Evolutionary conservation across 2,797 vertebrate species (phyloP).

Genomic region (Tolypeutes matacus): DNA sequence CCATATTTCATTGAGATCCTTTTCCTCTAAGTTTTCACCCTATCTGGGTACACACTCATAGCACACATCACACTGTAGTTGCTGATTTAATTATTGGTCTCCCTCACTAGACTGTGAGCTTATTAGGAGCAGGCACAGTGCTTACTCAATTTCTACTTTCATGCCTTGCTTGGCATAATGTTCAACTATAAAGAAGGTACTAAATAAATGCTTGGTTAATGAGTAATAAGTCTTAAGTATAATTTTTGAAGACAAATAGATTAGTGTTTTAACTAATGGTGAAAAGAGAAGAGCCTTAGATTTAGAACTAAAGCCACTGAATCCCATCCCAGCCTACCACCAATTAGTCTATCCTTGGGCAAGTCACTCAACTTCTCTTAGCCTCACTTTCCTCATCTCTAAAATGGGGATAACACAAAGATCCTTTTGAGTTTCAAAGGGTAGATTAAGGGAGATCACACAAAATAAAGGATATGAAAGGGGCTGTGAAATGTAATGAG

Average conservation of each 20-base stretch:
- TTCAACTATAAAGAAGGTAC: neutral
- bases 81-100: neutral
- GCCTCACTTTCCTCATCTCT: neutral
- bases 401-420: neutral
- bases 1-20: neutral
- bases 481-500: neutral
- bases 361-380: neutral
- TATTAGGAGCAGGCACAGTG: neutral
- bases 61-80: neutral
- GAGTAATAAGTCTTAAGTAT: neutral
- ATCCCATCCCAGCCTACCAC: neutral
- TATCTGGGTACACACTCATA: neutral
- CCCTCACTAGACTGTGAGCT: neutral
- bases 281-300: neutral
- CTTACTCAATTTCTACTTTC: neutral
- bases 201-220: neutral
- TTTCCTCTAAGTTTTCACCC: neutral
- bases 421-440: neutral
- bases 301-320: neutral
- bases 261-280: neutral
- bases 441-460: neutral
- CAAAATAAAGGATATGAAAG: neutral
- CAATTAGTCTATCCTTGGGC: neutral
- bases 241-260: neutral
- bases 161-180: neutral